Evolutionary conservation across 2,888 invertebrate genomes (phyloP), one percentile per base, ranked within the genome.

Genomic region (Watsonalla cultraria): DNA sequence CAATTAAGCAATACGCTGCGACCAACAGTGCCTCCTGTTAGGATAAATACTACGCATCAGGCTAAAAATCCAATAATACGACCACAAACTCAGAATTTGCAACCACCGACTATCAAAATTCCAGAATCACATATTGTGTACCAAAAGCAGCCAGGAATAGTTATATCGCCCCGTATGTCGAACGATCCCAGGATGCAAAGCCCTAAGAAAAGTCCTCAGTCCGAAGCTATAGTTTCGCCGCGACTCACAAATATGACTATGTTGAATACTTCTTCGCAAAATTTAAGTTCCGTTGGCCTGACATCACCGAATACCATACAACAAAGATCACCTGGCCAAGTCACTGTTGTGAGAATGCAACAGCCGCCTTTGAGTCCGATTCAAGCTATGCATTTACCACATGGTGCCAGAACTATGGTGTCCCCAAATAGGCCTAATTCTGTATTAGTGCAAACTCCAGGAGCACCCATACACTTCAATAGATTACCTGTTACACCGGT

Each of bases 81-180:
- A 57, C 82, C 80, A 45, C 68, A 84, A 86, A 55, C 83, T 71
- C 67, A 84, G 7, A 92, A 88, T 60, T 90, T 93, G 80, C 94
- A 94, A 67, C 92, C 94, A 11, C 91, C 94, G 5, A 93, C 93
- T 0, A 94, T 94, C 13, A 94, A 93, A 66, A 92, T 94, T 65
- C 93, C 94, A 5, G 93, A 93, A 46, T 83, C 86, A 51, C 90
- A 91, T 64, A 78, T 90, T 55, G 63, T 90, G 39, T 90, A 90
- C 66, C 90, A 88, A 66, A 90, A 90, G 70, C 76, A 80, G 65
- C 91, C 71, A 72, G 91, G 78, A 24, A 91, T 86, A 53, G 87
- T 82, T 13, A 88, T 82, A 68, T 90, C 91, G 42, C 91, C 91
- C 7, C 77, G 88, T 67, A 75, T 86, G 65, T 61, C 81, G 6